Percentiles rank a stretch among this genome's conserved stretches.
These are phyloP conservation scores for Nyleta sp. DNA, from an alignment of 2,888 invertebrate species.

Conservation along the genomic window DNA sequence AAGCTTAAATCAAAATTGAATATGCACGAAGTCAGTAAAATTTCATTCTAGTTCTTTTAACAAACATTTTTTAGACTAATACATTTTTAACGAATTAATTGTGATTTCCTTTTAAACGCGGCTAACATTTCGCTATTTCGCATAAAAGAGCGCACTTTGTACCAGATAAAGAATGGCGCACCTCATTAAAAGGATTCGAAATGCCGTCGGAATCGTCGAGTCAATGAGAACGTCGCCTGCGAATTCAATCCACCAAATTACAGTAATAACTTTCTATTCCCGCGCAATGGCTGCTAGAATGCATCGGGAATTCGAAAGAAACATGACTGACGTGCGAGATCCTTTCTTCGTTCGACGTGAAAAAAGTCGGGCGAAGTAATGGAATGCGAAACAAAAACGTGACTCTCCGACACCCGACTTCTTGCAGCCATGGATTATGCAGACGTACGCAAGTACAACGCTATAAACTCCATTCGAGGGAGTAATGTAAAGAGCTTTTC, in stretches of 20 bases:
- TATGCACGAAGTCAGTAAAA: no score
- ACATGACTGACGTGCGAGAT: constrained; percentile 40
- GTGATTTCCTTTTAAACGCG: constrained; percentile 1
- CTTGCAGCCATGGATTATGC: constrained; percentile 60
- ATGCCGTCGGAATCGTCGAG: constrained; percentile 9
- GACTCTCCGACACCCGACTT: constrained; percentile 49
- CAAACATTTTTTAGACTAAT: no score
- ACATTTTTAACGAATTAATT: constrained; percentile 1
- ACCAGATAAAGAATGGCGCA: constrained; percentile 20
- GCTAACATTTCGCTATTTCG: background rate
- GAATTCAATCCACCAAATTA: constrained; percentile 48
- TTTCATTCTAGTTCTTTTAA: no score
- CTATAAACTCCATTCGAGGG: constrained; percentile 48
- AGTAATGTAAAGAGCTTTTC: constrained; percentile 57
- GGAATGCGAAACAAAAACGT: constrained; percentile 63
- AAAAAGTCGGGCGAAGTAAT: constrained; percentile 50
- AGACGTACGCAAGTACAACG: constrained; percentile 53
- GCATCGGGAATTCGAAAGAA: constrained; percentile 48
- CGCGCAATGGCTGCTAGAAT: constrained; percentile 18
- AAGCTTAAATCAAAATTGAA: no score
- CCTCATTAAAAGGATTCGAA: constrained; percentile 32
- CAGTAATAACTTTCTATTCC: constrained; percentile 46
- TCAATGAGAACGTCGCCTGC: constrained; percentile 37
- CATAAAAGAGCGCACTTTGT: constrained; percentile 1
- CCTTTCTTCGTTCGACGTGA: constrained; percentile 46